Conservation (phyloP, 2,113 vertebrate genomes). For the Carettochelys insculpta region DNA sequence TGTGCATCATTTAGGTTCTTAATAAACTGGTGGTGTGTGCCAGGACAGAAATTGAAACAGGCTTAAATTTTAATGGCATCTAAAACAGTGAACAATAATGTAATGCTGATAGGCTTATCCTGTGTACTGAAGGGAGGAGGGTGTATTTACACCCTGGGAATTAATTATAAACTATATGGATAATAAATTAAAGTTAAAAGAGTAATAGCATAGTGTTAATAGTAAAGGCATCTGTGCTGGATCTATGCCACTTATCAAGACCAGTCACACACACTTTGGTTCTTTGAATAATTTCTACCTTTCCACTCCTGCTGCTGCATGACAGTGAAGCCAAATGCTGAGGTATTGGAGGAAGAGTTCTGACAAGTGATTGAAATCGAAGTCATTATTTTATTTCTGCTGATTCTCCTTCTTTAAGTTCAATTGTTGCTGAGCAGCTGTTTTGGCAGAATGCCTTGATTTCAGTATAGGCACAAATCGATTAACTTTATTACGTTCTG, state of each 20-base stretch:
- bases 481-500: slow-evolving; percentile 31
- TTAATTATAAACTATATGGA: neutral
- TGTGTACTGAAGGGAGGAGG: neutral
- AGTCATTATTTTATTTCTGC: neutral
- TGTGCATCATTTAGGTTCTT: neutral
- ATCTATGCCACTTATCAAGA: neutral
- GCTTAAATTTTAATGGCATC: neutral
- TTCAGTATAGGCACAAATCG: slow-evolving; percentile 22
- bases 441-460: slow-evolving; percentile 20
- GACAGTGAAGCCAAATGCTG: neutral
- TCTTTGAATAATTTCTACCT: neutral
- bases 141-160: neutral
- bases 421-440: neutral
- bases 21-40: neutral
- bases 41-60: neutral
- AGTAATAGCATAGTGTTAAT: neutral
- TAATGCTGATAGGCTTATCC: neutral
- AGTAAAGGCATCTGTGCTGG: neutral
- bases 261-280: neutral
- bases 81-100: neutral
- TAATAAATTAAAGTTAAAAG: neutral
- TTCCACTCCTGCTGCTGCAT: neutral
- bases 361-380: neutral
- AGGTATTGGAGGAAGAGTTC: neutral
- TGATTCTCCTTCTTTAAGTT: neutral